Percentiles rank a stretch among this genome's conserved stretches.
phyloP scores from a whole-genome alignment of 2,797 vertebrate genomes.

The Danio albolineatus region DNA sequence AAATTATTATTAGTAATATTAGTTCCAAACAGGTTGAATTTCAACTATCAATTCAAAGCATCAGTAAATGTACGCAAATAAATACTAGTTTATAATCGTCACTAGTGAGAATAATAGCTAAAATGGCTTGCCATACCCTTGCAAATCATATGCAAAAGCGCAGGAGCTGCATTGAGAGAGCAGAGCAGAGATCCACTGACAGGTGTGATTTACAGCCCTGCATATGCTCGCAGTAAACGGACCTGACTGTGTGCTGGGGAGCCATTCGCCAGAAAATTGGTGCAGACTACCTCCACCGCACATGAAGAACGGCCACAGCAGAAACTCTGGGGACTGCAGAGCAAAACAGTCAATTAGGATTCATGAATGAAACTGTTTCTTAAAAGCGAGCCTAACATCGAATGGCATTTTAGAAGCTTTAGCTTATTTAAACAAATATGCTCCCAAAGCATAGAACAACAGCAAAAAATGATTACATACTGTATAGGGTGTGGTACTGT shows the following conservation, averaged over 20 bases:
- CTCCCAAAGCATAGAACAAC: background rate
- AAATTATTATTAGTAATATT: background rate
- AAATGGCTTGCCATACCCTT: constrained; percentile 18
- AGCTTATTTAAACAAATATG: background rate
- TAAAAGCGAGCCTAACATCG: background rate
- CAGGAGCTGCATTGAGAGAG: constrained; percentile 30
- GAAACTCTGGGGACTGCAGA: constrained; percentile 12
- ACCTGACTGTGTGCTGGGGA: constrained; percentile 12
- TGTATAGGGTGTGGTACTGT: constrained; percentile 52
- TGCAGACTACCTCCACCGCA: constrained; percentile 11
- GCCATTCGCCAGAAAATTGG: constrained; percentile 39
- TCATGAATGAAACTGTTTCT: background rate
- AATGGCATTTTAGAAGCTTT: background rate
- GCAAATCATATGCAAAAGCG: constrained; percentile 35
- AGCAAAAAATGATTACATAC: background rate
- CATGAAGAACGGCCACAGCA: background rate
- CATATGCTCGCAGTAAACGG: constrained; percentile 35
- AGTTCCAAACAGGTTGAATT: background rate
- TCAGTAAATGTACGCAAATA: background rate
- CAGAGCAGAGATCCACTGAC: constrained; percentile 6
- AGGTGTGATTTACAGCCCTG: constrained; percentile 49
- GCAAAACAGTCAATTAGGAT: constrained; percentile 26
- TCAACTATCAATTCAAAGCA: background rate
- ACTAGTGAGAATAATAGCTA: background rate
- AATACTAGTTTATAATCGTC: background rate